These are phyloP conservation scores for Lucinisca nassula DNA, from an alignment of 2,888 invertebrate genomes.

Conservation along the genomic window DNA sequence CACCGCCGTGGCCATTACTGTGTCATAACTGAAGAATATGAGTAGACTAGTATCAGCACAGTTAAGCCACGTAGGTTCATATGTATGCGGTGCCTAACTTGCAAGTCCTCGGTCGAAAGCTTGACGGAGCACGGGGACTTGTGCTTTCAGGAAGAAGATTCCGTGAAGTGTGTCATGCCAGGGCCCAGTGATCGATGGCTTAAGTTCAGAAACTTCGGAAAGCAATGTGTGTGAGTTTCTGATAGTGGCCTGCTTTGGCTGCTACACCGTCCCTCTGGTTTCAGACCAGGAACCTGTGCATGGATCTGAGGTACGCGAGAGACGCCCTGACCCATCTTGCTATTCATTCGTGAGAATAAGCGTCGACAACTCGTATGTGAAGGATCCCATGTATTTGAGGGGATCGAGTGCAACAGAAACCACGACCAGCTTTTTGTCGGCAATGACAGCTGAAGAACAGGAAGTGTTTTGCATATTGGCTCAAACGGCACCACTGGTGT, in stretches of 20 bases:
- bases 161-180: conserved; percentile 14
- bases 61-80: background rate
- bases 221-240: conserved; percentile 16
- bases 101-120: background rate
- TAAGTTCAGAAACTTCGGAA: conserved; percentile 11
- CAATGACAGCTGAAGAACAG: conserved; percentile 1
- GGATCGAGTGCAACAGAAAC: background rate
- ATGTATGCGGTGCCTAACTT: conserved; percentile 8
- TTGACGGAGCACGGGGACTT: background rate
- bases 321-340: background rate
- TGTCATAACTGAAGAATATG: conserved; percentile 8
- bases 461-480: background rate
- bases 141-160: background rate
- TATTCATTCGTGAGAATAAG: conserved; percentile 9
- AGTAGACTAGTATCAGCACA: background rate
- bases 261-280: background rate
- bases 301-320: background rate
- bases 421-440: background rate
- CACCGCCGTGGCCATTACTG: background rate
- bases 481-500: background rate
- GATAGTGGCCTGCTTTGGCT: conserved; percentile 12
- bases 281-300: background rate
- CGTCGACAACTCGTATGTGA: background rate
- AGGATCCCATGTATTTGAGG: background rate
- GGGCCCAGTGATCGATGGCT: background rate